Conservation (phyloP, 2,113 vertebrate genomes). For the Corapipo altera region DNA sequence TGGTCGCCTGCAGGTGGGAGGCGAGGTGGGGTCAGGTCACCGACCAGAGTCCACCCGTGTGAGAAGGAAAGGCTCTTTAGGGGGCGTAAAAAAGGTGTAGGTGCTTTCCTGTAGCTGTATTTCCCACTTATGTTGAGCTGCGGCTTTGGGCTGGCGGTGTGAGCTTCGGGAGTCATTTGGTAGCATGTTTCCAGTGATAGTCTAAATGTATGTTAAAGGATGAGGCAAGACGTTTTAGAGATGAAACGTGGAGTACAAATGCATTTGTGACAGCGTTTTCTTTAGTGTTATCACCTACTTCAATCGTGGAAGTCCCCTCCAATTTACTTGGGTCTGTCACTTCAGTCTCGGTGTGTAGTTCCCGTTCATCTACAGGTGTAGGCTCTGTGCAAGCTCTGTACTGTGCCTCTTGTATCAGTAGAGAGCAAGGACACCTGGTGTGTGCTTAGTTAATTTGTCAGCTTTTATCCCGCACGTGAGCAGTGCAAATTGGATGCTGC, state of each 20-base stretch:
- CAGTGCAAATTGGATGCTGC: neutral
- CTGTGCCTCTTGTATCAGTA: neutral
- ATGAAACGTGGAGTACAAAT: neutral
- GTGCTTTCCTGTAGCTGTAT: neutral
- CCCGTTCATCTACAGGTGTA: fast-evolving
- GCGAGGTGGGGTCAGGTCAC: neutral
- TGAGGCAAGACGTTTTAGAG: neutral
- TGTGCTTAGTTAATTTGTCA: neutral
- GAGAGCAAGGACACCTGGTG: neutral
- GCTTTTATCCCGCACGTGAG: neutral
- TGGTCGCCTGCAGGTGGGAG: neutral
- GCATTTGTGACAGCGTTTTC: neutral
- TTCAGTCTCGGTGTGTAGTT: neutral
- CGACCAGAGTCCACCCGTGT: fast-evolving
- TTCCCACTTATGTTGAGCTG: fast-evolving
- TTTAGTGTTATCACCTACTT: neutral
- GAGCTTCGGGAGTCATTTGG: neutral
- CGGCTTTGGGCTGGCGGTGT: neutral
- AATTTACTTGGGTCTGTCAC: neutral
- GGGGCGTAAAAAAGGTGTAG: fast-evolving
- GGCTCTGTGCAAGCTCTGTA: fast-evolving
- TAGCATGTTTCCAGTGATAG: neutral
- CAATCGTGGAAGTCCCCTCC: fast-evolving
- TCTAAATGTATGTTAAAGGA: neutral
- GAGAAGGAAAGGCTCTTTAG: neutral